A percentile compares a stretch with the other conserved stretches of the same genome.
phyloP scores from a whole-genome alignment of 2,888 invertebrate genomes.

The Thera obeliscata region DNA sequence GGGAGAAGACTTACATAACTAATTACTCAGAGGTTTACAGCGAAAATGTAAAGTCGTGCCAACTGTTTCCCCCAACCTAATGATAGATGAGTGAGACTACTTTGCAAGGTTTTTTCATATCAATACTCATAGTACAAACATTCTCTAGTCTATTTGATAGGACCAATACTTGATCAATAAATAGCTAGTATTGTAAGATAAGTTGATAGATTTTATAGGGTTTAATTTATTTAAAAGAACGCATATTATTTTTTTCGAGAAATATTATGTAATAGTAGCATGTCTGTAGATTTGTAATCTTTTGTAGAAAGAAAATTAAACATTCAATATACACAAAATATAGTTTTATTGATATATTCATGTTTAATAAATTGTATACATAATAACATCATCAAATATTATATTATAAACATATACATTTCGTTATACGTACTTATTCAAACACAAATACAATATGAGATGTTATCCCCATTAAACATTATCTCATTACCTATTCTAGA shows the following conservation, averaged over 20 bases:
- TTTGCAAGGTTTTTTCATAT: conserved; percentile 23
- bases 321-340: conserved; percentile 83
- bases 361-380: conserved; percentile 85
- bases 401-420: conserved; percentile 85
- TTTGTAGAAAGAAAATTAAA: conserved; percentile 70
- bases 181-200: conserved; percentile 32
- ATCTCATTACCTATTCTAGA: conserved; percentile 69
- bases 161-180: too few relatives aligned
- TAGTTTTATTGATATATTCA: conserved; percentile 85
- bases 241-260: conserved; percentile 5
- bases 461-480: conserved; percentile 79
- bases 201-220: conserved; percentile 25
- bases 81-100: conserved; percentile 3
- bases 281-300: conserved; percentile 42
- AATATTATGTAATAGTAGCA: conserved; percentile 10
- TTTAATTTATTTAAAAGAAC: conserved; percentile 11
- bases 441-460: conserved; percentile 85
- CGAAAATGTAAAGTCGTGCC: conserved; percentile 77
- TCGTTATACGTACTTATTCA: conserved; percentile 83
- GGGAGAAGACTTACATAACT: conserved; percentile 56
- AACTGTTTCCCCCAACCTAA: conserved; percentile 68
- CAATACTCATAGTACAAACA: conserved; percentile 72
- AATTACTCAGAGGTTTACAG: conserved; percentile 72
- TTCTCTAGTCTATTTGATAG: conserved; percentile 67
- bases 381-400: conserved; percentile 85